Evolutionary conservation across 2,888 invertebrate species (phyloP).

Genomic region (Archips crataeganus): DNA sequence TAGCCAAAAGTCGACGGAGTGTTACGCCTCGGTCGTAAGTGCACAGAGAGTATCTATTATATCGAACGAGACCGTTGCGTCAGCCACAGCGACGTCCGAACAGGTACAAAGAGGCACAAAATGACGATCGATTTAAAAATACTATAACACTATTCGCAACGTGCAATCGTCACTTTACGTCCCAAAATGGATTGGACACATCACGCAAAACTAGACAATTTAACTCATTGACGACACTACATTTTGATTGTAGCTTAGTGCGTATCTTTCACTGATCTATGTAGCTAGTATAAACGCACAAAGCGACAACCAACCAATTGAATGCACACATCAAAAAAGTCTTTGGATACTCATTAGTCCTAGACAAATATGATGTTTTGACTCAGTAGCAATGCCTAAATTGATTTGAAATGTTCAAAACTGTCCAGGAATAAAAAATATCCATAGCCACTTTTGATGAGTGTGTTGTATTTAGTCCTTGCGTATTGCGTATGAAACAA

Average conservation of each 20-base stretch:
- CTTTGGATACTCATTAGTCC: too few species aligned
- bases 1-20: slow-evolving; percentile 36
- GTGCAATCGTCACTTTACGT: slow-evolving; percentile 12
- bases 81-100: slow-evolving; percentile 7
- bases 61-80: slow-evolving; percentile 23
- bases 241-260: neutral
- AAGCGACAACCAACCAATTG: neutral
- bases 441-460: too few species aligned
- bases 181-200: neutral
- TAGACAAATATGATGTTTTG: too few species aligned
- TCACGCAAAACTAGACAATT: neutral
- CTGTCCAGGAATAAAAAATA: too few species aligned
- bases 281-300: neutral
- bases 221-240: neutral
- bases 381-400: too few species aligned
- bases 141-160: slow-evolving; percentile 21
- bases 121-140: slow-evolving; percentile 17
- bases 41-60: slow-evolving; percentile 50
- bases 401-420: too few species aligned
- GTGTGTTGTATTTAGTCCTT: neutral
- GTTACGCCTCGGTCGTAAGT: slow-evolving; percentile 50
- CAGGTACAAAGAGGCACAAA: slow-evolving; percentile 3
- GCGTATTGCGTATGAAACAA: neutral
- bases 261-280: neutral
- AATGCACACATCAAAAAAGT: too few species aligned